phyloP scores from a whole-genome alignment of 2,797 vertebrate species.

The Argyrosomus regius region DNA sequence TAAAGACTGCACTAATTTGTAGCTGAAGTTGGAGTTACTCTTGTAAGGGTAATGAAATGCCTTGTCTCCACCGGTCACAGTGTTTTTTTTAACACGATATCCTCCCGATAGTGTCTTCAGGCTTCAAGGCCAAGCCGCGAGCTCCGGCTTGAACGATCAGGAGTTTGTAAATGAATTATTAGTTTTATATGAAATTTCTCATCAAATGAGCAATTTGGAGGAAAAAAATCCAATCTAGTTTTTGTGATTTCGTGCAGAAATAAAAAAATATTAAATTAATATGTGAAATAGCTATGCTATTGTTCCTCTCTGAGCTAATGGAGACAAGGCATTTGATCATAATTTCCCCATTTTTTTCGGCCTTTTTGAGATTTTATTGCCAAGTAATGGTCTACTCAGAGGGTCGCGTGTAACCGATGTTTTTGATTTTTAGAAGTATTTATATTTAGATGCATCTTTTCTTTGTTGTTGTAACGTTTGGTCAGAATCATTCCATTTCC shows the following conservation, averaged over 20 bases:
- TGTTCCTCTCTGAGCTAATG: slow-evolving; percentile 40
- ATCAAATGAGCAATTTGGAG: slow-evolving; percentile 45
- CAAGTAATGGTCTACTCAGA: slow-evolving; percentile 67
- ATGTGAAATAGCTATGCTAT: slow-evolving; percentile 13
- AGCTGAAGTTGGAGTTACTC: slow-evolving; percentile 77
- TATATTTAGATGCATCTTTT: slow-evolving; percentile 36
- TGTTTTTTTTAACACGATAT: slow-evolving; percentile 13
- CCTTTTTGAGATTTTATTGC: slow-evolving; percentile 74
- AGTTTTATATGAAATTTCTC: slow-evolving; percentile 24
- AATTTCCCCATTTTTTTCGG: slow-evolving; percentile 44
- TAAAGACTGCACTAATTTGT: slow-evolving; percentile 96
- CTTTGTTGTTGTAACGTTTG: slow-evolving; percentile 36
- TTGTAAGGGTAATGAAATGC: slow-evolving; percentile 52
- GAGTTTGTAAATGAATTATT: slow-evolving; percentile 12
- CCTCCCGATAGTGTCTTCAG: slow-evolving; percentile 18
- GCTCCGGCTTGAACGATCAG: neutral
- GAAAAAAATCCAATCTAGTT: neutral
- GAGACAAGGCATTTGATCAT: slow-evolving; percentile 64
- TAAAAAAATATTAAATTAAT: neutral
- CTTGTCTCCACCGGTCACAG: slow-evolving; percentile 57
- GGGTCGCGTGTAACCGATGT: slow-evolving; percentile 47
- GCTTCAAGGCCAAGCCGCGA: slow-evolving; percentile 16
- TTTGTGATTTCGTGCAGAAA: neutral
- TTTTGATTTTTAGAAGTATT: slow-evolving; percentile 54
- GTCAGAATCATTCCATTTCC: slow-evolving; percentile 73